Evolutionary conservation across 2,113 vertebrate genomes (phyloP), one percentile per base, ranked within the genome.

Genomic region (Cisticola juncidis): DNA sequence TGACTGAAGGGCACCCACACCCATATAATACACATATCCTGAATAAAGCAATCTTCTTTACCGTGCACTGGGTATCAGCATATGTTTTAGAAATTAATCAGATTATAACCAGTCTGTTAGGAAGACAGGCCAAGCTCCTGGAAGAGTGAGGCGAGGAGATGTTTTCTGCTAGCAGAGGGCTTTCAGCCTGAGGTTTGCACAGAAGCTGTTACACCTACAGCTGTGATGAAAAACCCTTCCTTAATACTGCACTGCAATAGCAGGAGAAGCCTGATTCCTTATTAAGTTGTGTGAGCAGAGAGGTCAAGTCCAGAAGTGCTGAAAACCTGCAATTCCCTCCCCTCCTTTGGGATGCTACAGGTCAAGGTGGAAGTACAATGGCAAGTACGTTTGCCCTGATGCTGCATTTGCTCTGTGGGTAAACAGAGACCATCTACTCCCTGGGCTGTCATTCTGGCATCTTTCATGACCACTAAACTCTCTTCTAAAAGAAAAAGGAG

Each of bases 341-440:
- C 21, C 12, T 81, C 87, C 88, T 82, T 19, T 42, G 88, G 62
- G 85, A 88, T 35, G 42, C 48, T 0, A 31, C 19, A 61, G 90
- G 91, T 91, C 84, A 90, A 92, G 81, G 87, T 69, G 48, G 71
- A 80, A 84, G 72, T 26, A 64, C 64, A 47, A 66, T 15, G 42
- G 36, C 76, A 79, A 83, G 81, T 33, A 82, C 22, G 0, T 31
- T 62, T 92, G 91, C 61, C 91, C 94, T 85, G 53, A 25, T 80
- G 72, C 88, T 91, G 90, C 66, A 38, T 68, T 85, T 72, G 80
- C 80, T 84, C 42, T 64, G 40, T 44, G 61, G 70, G 51, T 94
- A 85, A 94, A 91, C 64, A 95, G 89, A 90, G 81, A 94, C 91
- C 81, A 74, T 68, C 65, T 35, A 78, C 35, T 92, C 90, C 87